Evolutionary conservation across 2,797 vertebrate species (phyloP).

Genomic region (Carduelis carduelis): DNA sequence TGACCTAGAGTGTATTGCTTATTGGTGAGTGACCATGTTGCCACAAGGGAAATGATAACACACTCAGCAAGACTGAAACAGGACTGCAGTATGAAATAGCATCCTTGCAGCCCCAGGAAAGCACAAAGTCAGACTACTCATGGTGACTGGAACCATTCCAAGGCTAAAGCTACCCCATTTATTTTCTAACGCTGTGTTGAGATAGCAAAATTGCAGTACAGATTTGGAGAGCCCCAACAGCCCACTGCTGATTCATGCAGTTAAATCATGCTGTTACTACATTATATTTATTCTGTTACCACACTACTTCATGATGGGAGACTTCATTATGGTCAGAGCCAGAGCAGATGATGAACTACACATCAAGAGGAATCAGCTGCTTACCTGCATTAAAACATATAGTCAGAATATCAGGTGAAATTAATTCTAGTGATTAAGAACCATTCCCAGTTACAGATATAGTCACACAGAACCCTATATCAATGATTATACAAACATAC

Average conservation of each 20-base stretch:
- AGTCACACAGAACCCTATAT: background rate
- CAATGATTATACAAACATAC: background rate
- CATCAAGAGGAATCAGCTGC: background rate
- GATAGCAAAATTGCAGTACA: slow-evolving; percentile 10
- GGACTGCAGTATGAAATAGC: background rate
- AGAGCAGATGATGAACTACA: slow-evolving; percentile 26
- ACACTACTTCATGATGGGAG: background rate
- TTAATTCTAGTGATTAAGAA: background rate
- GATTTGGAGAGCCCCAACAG: slow-evolving; percentile 38
- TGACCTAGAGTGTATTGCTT: background rate
- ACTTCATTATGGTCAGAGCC: slow-evolving; percentile 28
- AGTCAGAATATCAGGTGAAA: background rate
- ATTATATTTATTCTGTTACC: slow-evolving; percentile 22
- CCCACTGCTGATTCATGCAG: slow-evolving; percentile 49
- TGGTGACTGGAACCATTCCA: slow-evolving; percentile 42
- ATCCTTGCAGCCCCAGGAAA: slow-evolving; percentile 6
- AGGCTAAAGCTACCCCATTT: slow-evolving; percentile 23
- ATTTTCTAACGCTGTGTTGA: slow-evolving; percentile 29
- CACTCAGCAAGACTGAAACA: background rate
- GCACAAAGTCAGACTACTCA: slow-evolving; percentile 3
- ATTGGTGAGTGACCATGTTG: background rate
- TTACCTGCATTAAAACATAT: background rate
- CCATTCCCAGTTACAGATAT: background rate
- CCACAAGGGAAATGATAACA: background rate
- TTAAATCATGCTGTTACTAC: slow-evolving; percentile 39